These are phyloP conservation scores for Spondyliosoma cantharus DNA, from an alignment of 2,797 vertebrate species.

Conservation along the genomic window DNA sequence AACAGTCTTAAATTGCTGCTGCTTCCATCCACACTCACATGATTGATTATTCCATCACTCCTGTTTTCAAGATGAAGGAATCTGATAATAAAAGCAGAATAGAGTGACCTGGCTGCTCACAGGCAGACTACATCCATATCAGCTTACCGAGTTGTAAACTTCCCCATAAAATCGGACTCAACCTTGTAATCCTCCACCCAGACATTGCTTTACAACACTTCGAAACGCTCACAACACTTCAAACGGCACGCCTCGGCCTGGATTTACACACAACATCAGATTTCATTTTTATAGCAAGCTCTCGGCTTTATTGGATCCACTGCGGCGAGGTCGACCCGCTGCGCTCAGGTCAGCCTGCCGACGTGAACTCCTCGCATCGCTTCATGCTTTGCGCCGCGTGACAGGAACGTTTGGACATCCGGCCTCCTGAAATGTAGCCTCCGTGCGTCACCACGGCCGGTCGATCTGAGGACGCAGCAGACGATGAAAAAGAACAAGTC, in stretches of 20 bases:
- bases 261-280: constrained; percentile 17
- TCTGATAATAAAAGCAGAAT: constrained; percentile 14
- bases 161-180: constrained; percentile 17
- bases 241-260: background rate
- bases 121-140: constrained; percentile 6
- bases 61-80: constrained; percentile 14
- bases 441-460: background rate
- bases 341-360: background rate
- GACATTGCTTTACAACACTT: constrained; percentile 18
- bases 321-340: background rate
- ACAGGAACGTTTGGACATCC: background rate
- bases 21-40: background rate
- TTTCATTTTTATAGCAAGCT: constrained; percentile 10
- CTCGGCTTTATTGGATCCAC: background rate
- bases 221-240: constrained; percentile 25
- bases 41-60: background rate
- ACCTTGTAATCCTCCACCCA: constrained; percentile 20
- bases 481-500: too few species aligned
- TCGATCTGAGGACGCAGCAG: background rate
- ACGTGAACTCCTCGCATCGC: background rate
- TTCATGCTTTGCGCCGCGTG: background rate
- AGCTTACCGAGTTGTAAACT: constrained; percentile 31
- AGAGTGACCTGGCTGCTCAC: background rate
- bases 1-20: background rate
- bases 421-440: background rate